Evolutionary conservation across 2,888 invertebrate genomes (phyloP).

Genomic region (Lamellibrachia satsuma): DNA sequence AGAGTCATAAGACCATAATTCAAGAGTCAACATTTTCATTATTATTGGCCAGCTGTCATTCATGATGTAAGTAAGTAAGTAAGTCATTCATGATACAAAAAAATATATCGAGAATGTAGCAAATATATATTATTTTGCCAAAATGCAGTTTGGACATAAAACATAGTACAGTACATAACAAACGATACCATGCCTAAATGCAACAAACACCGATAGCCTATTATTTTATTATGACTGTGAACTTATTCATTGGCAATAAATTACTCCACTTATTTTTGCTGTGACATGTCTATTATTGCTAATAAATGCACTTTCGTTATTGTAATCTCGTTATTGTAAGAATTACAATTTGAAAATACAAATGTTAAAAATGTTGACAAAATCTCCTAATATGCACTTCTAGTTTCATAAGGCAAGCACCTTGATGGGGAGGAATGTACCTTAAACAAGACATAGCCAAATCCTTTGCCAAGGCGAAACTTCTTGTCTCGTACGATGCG

Average conservation of each 20-base stretch:
- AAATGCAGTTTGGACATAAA: too few relatives aligned
- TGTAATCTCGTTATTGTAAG: not conserved
- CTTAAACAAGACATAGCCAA: constrained; percentile 34
- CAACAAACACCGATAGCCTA: too few relatives aligned
- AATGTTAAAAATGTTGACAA: not conserved
- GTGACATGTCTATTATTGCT: not conserved
- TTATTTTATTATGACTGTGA: not conserved
- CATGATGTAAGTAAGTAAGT: too few relatives aligned
- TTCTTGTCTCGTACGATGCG: constrained; percentile 29
- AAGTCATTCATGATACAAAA: too few relatives aligned
- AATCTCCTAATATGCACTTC: not conserved
- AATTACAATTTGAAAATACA: not conserved
- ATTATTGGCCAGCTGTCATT: too few relatives aligned
- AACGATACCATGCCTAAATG: too few relatives aligned
- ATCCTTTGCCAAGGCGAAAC: constrained; percentile 31
- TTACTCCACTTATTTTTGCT: not conserved
- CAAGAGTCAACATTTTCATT: too few relatives aligned
- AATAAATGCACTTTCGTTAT: not conserved
- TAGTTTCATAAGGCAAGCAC: not conserved
- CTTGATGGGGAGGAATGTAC: not conserved
- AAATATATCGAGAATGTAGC: too few relatives aligned
- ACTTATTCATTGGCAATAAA: not conserved
- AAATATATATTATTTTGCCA: too few relatives aligned
- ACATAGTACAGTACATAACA: too few relatives aligned
- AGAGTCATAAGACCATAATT: too few relatives aligned